phyloP scores from a whole-genome alignment of 2,888 invertebrate species.

The Acanthacorydalis orientalis region DNA sequence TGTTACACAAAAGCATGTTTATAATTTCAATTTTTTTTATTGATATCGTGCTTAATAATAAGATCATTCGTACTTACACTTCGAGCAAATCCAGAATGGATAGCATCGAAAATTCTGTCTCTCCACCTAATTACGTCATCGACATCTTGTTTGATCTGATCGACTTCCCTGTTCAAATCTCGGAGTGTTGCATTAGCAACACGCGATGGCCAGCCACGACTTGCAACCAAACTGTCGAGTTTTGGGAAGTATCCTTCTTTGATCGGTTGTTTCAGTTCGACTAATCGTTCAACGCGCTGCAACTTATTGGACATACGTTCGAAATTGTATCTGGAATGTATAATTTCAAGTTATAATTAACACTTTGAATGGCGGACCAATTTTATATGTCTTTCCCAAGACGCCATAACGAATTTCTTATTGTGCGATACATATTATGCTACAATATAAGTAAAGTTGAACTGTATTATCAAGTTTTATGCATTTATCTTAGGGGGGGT shows the following conservation, averaged over 20 bases:
- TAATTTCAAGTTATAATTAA: no score
- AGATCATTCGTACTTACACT: constrained; percentile 27
- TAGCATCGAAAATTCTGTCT: constrained; percentile 52
- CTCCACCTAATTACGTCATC: constrained; percentile 60
- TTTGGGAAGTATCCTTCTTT: constrained; percentile 72
- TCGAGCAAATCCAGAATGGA: constrained; percentile 43
- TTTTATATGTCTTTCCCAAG: no score
- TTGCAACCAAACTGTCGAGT: constrained; percentile 59
- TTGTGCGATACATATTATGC: no score
- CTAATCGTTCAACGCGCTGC: constrained; percentile 40
- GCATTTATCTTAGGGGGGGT: no score
- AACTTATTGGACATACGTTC: constrained; percentile 61
- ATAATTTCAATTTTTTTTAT: no score
- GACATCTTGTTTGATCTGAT: constrained; percentile 48
- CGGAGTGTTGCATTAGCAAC: constrained; percentile 34
- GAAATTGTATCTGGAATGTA: constrained; percentile 43
- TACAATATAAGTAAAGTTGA: no score
- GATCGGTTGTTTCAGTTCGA: constrained; percentile 51
- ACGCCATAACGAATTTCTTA: no score
- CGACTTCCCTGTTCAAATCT: constrained; percentile 49
- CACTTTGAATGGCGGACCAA: no score
- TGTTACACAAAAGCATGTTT: constrained; percentile 17
- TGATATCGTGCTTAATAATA: background rate
- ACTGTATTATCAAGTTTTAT: no score
- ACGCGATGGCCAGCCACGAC: constrained; percentile 59